Percentiles rank a stretch among this genome's conserved stretches.
Evolutionary conservation across 37 sponge, comb jelly and placozoan genomes (phyloP).

Genomic region (Axinella damicornis): DNA sequence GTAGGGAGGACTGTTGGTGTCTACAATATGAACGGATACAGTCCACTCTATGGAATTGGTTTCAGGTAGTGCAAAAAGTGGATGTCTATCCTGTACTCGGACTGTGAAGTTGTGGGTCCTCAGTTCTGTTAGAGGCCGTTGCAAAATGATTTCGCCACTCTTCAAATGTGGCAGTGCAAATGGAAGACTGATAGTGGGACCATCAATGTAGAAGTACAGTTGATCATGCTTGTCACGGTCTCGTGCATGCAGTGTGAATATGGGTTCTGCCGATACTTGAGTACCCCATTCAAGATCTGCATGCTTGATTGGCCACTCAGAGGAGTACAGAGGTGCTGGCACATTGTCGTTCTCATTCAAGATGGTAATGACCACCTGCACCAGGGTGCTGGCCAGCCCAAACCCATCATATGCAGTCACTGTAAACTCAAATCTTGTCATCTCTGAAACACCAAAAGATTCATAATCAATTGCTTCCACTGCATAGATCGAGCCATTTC

Average conservation of each 20-base stretch:
- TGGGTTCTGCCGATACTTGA: conserved; percentile 36
- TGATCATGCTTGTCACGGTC: conserved; percentile 53
- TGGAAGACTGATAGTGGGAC: conserved; percentile 5
- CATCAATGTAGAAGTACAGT: conserved; percentile 19
- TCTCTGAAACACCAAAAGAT: conserved; percentile 5
- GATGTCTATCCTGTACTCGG: conserved; percentile 50
- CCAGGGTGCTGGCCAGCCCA: conserved; percentile 38
- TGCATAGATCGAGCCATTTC: conserved; percentile 41
- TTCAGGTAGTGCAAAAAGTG: conserved; percentile 35
- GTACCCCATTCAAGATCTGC: conserved; percentile 65
- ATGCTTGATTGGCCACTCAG: conserved; percentile 61
- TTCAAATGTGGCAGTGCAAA: conserved; percentile 47
- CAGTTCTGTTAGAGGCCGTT: conserved; percentile 22
- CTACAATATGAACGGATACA: conserved; percentile 38
- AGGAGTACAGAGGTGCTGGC: conserved; percentile 29
- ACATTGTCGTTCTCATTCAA: conserved; percentile 71
- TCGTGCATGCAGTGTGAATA: conserved; percentile 39
- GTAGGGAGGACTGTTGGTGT: conserved; percentile 70
- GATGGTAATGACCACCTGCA: conserved; percentile 39
- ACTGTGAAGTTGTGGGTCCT: conserved; percentile 48
- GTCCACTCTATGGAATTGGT: conserved; percentile 41
- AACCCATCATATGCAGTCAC: conserved; percentile 60
- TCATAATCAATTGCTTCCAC: conserved; percentile 61
- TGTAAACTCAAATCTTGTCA: conserved; percentile 34
- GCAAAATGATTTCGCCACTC: conserved; percentile 49